A percentile compares a stretch with the other conserved stretches of the same genome.
phyloP scores from a whole-genome alignment of 2,113 vertebrate species.

The Macquaria ambigua region DNA sequence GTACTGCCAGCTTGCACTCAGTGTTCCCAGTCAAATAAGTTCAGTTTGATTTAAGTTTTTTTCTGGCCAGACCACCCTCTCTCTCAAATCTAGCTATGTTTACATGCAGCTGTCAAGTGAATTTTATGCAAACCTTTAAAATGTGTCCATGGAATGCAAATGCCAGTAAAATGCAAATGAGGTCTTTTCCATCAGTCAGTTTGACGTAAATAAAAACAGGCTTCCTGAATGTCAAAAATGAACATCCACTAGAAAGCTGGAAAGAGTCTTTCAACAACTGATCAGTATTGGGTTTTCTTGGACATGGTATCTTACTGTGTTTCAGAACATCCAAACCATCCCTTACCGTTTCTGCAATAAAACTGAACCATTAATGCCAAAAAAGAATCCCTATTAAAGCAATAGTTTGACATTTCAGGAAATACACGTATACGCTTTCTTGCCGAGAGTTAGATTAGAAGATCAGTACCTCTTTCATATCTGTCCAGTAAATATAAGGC shows the following conservation, averaged over 20 bases:
- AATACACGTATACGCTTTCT: not conserved
- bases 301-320: not conserved
- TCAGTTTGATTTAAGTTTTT: not conserved
- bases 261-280: not conserved
- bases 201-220: not conserved
- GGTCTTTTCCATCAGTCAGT: slow-evolving; percentile 9
- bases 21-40: slow-evolving; percentile 22
- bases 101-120: slow-evolving; percentile 28
- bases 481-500: not conserved
- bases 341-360: not conserved
- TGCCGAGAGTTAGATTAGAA: not conserved
- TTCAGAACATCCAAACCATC: not conserved
- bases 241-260: not conserved
- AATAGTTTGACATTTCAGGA: not conserved
- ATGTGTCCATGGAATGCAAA: not conserved
- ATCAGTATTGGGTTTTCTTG: not conserved
- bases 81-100: slow-evolving; percentile 10
- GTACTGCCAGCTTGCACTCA: slow-evolving; percentile 30
- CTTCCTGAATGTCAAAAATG: slow-evolving; percentile 6
- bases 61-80: not conserved
- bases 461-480: not conserved
- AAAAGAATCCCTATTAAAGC: not conserved
- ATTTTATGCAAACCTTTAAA: slow-evolving; percentile 40
- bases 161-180: slow-evolving; percentile 1
- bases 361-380: not conserved